These are phyloP conservation scores for Probosciger aterrimus DNA, from an alignment of 2,113 vertebrate genomes.

Conservation along the genomic window DNA sequence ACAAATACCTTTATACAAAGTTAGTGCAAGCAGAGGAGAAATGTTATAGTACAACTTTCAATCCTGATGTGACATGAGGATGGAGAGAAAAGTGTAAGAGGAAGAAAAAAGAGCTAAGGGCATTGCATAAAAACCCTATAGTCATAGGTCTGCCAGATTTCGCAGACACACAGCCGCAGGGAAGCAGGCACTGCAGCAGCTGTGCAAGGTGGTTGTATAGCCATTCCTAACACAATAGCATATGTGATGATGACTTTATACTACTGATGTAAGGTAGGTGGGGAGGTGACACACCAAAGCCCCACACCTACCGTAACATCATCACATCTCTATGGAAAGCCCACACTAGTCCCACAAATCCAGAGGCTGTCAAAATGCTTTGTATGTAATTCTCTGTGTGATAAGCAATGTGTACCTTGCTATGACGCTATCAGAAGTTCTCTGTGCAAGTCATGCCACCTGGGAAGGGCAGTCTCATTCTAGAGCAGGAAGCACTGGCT, in stretches of 20 bases:
- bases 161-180: neutral
- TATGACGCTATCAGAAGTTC: neutral
- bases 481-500: neutral
- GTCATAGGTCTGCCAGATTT: neutral
- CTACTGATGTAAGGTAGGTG: neutral
- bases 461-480: neutral
- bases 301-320: neutral
- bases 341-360: neutral
- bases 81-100: neutral
- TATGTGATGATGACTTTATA: neutral
- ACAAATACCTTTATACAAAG: neutral
- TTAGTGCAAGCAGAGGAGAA: neutral
- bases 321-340: fast-evolving
- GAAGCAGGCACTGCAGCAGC: neutral
- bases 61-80: neutral
- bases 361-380: neutral
- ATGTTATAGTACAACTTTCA: neutral
- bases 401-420: constrained; percentile 22
- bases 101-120: neutral
- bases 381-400: neutral
- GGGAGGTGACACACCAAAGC: neutral
- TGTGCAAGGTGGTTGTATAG: neutral
- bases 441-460: neutral
- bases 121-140: neutral
- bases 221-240: neutral